A percentile compares a stretch with the other conserved stretches of the same genome.
These are phyloP conservation scores for Pelosia muscerda DNA, from an alignment of 2,888 invertebrate genomes.

Conservation along the genomic window DNA sequence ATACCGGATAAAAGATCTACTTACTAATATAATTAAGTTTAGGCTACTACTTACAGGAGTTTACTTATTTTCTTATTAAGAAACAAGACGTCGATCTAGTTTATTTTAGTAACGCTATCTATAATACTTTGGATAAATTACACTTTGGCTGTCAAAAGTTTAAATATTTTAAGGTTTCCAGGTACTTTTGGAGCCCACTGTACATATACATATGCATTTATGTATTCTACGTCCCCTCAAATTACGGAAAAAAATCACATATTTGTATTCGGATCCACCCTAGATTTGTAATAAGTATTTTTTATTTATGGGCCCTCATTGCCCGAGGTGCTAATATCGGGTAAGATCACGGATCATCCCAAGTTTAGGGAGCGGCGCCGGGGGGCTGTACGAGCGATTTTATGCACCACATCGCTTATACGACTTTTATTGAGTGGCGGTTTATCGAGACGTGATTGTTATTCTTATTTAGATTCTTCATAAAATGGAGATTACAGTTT, in stretches of 20 bases:
- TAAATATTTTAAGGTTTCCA: too few species aligned
- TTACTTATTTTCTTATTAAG: too few species aligned
- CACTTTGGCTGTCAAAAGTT: too few species aligned
- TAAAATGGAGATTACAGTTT: neutral
- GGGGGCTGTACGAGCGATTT: slow-evolving; percentile 67
- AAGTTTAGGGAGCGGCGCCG: slow-evolving; percentile 61
- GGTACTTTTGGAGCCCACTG: too few species aligned
- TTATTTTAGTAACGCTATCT: too few species aligned
- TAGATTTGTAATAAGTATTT: slow-evolving; percentile 78
- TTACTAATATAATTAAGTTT: too few species aligned
- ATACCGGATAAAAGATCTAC: too few species aligned
- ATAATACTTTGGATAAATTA: too few species aligned
- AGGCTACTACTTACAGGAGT: too few species aligned
- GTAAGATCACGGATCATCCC: slow-evolving; percentile 79
- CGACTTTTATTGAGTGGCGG: slow-evolving; percentile 71
- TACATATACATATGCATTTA: neutral
- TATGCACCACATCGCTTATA: slow-evolving; percentile 67
- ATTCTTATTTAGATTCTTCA: slow-evolving; percentile 40
- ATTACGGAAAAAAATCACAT: slow-evolving; percentile 62
- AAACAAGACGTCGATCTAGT: too few species aligned
- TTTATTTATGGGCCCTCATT: slow-evolving; percentile 78
- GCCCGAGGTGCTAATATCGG: slow-evolving; percentile 84
- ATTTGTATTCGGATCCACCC: slow-evolving; percentile 69
- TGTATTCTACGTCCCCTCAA: slow-evolving; percentile 39
- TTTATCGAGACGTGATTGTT: slow-evolving; percentile 59